Percentiles rank a stretch among this genome's conserved stretches.
Conservation (phyloP, 2,113 vertebrate genomes). For the Smithornis capensis region DNA sequence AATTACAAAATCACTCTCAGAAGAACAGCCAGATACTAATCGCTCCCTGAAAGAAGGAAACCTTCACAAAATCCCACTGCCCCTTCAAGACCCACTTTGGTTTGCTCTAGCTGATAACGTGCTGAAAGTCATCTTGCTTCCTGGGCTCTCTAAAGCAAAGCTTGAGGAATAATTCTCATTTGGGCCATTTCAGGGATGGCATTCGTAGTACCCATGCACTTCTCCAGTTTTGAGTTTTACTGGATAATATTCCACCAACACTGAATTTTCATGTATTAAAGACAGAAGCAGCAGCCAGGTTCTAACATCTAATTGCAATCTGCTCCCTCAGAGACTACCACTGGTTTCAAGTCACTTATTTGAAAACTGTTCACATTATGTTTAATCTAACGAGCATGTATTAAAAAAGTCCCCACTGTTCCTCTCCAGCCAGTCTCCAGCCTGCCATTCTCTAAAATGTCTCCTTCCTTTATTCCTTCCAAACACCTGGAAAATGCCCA, state of each 20-base stretch:
- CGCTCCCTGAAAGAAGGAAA: not conserved
- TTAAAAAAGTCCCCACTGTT: not conserved
- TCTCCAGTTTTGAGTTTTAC: not conserved
- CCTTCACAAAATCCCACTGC: not conserved
- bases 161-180: not conserved
- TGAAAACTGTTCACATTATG: not conserved
- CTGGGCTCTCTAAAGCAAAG: not conserved
- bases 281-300: not conserved
- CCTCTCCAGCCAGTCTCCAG: not conserved
- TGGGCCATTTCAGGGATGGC: accelerated
- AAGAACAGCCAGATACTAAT: not conserved
- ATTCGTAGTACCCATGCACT: not conserved
- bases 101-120: not conserved
- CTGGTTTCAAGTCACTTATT: not conserved
- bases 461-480: not conserved
- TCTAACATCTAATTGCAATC: not conserved
- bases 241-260: not conserved
- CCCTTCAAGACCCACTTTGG: not conserved
- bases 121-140: not conserved
- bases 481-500: not conserved
- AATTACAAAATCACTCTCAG: not conserved
- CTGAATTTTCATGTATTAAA: not conserved
- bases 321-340: not conserved
- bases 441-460: not conserved
- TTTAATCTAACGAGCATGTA: not conserved